Base-by-base conservation (phyloP, 2,888 invertebrate species). In the Acrobasis consociella region DNA sequence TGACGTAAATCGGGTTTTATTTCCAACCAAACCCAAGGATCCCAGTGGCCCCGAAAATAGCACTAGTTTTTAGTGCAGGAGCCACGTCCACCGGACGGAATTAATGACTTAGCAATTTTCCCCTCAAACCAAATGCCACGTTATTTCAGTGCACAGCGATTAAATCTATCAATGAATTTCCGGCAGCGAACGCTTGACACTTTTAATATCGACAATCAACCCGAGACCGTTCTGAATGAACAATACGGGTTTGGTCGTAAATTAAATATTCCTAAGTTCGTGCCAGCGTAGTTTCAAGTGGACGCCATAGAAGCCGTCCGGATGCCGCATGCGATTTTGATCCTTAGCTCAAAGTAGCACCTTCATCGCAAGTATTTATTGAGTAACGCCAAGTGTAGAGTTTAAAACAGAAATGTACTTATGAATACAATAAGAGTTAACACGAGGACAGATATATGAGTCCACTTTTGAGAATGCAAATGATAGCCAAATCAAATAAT, bases 131-230 rank as follows among this genome's bases (percentile, higher is more conserved):
- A 85, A 89, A 89, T 84, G 82, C 79, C 74, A 75, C 79, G 84
- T 82, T 89, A 90, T 91, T 91, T 90, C 84, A 86, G 87, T 81
- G 76, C 81, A 74, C 73, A 73, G 82, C 89, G 86, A 87, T 90
- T 89, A 90, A 91, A 89, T 88, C 91, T 90, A 91, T 91, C 91
- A 91, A 90, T 90, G 91, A 90, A 86, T 91, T 91, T 91, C 91
- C 91, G 91, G 90, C 89, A 89, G 78, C 76, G 75, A 74, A 73
- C 71, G 84, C 85, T 87, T 90, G 91, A 91, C 91, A 91, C 87
- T 89, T 88, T 88, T 89, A 89, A 89, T 89, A 87, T 87, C 89
- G 87, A 82, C 89, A 87, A 89, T 88, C 89, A 87, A 87, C 84
- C 76, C 79, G 80, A 75, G 79, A 76, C 79, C 82, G 83, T 81